Base-by-base conservation (phyloP, 2,888 invertebrate genomes). In the Andrena dorsata region DNA sequence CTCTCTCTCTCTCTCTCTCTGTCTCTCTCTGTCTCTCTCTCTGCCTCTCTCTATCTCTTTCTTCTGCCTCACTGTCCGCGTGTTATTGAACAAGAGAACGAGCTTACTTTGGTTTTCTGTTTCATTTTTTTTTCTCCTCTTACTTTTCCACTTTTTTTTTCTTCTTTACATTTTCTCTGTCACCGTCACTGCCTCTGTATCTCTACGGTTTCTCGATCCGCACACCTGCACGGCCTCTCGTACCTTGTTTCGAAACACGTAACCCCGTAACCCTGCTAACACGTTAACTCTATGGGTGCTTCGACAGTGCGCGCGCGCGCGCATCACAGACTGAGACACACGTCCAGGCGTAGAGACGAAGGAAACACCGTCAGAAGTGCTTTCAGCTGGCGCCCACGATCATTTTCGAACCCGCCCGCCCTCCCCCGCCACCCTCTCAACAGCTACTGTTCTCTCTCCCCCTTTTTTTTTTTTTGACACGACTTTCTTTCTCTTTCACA, bases 161-260 rank as follows among this genome's bases (percentile, higher is more conserved):
- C 64, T 8, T 64, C 28, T 69, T 20, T 7, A 51, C 51, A 73
- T 32, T 75, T 13, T 80, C 65, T 84, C 13, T 79, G 35, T 61
- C 49, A 79, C 41, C 79, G 51, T 69, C 66, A 49, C 28, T 79
- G 49, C 74, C 86, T 89, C 84, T 85, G 65, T 77, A 47, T 68
- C 64, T 72, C 35, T 64, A 53, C 61, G 68, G 64, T 56, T 70
- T 60, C 56, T 76, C 83, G 66, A 72, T 73, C 58, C 60, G 47
- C 30, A 87, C 49, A 89, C 92, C 90, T 90, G 92, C 92, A 92
- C 90, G 92, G 92, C 92, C 92, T 90, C 76, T 88, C 61, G 71
- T 76, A 86, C 85, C 82, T 66, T 51, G 70, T 79, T 77, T 75
- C n/a, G 56, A 60, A 78, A 82, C 75, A 78, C 74, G 74, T 88